Base-by-base conservation (phyloP, 2,888 invertebrate species). In the Cheilosia variabilis region DNA sequence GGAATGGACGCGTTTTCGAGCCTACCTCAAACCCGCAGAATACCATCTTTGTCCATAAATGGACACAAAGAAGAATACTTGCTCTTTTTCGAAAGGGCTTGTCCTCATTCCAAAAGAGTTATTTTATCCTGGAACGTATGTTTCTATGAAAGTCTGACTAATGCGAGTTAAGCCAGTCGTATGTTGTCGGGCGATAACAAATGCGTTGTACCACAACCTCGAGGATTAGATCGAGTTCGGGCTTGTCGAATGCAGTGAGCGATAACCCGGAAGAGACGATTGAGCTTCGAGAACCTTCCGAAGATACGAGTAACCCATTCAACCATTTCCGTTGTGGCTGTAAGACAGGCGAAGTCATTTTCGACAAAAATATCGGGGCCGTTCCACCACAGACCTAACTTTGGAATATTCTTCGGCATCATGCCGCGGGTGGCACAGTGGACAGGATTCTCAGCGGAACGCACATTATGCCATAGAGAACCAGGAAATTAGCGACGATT, bases 1-100 rank as follows among this genome's bases (percentile, higher is more conserved):
- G 65, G 52, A 10, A 65, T 53, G 37, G n/a, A n/a, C 22, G 22
- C 66, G 7, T 53, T 53, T 41, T 66, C 65, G 19, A 50, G 52
- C 34, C 65, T 31, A 15, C 65, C 65, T 65, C 50, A 52, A 10
- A 65, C 47, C 17, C 65, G 47, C 10, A 52, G 50, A 9, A 55
- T 3, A 27, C 53, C 27, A 10, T 55, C n/a, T 0, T 27, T 1
- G 4, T 27, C 27, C 5, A 27, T 27, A 5, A 27, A 27, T 27
- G 27, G 27, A 27, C 5, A 5, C 27, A 19, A 5, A 19, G n/a
- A 31, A 2, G 31, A 31, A 31, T 31, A 47, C 17, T 17, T n/a
- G 47, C 17, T 17, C 7, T 47, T 47, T 7, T n/a, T n/a, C 4
- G 17, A 17, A 47, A 47, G n/a, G 17, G 47, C 47, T 47, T 47